phyloP scores from a whole-genome alignment of 2,113 vertebrate species.

The Thamnophis sirtalis region DNA sequence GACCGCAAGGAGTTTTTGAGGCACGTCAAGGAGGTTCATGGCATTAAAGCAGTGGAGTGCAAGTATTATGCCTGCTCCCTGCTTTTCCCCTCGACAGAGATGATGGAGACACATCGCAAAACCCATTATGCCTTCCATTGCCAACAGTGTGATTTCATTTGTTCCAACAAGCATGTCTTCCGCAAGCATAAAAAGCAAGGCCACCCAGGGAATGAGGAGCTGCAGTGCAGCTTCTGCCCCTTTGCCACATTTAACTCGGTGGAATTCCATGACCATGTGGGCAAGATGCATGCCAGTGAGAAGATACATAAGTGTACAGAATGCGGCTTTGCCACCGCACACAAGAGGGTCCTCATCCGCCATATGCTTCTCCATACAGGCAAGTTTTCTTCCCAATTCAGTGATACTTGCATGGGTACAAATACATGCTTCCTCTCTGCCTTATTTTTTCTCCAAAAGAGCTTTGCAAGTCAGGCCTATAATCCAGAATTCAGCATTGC shows the following conservation, averaged over 20 bases:
- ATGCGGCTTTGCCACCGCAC: constrained; percentile 86
- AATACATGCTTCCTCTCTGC: not conserved
- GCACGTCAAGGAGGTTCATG: constrained; percentile 77
- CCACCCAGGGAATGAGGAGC: constrained; percentile 79
- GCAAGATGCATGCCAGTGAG: constrained; percentile 89
- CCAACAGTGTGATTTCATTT: constrained; percentile 87
- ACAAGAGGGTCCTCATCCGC: constrained; percentile 89
- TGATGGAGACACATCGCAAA: constrained; percentile 87
- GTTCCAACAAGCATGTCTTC: constrained; percentile 88
- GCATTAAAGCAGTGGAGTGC: constrained; percentile 78
- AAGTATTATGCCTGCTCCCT: constrained; percentile 83
- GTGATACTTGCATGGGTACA: not conserved
- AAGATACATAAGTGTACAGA: constrained; percentile 89
- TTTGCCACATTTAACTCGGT: constrained; percentile 90
- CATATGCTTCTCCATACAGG: constrained; percentile 90
- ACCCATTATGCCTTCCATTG: constrained; percentile 94
- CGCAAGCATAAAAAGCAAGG: constrained; percentile 88
- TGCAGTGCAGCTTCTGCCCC: constrained; percentile 85
- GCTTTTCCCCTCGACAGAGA: constrained; percentile 72
- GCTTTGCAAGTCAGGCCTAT: no score
- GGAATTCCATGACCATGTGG: constrained; percentile 84
- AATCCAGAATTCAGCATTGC: not conserved
- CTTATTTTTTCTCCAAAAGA: not conserved
- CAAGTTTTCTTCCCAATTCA: constrained; percentile 55
- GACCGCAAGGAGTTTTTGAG: constrained; percentile 78